A percentile compares a stretch with the other conserved stretches of the same genome.
Evolutionary conservation across 2,888 invertebrate genomes (phyloP).

Genomic region (Nysson spinosus): DNA sequence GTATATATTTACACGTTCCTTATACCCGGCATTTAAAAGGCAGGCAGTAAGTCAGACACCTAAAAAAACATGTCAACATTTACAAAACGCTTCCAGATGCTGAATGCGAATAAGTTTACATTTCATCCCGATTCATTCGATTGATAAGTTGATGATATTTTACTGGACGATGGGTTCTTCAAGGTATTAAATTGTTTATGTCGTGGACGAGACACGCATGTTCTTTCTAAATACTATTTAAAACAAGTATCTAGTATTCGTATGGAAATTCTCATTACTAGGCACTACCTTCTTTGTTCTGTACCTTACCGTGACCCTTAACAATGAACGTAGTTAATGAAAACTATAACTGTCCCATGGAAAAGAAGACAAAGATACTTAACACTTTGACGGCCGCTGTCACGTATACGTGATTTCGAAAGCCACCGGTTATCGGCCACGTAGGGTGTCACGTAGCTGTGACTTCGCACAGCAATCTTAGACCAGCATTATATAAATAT

Average conservation of each 20-base stretch:
- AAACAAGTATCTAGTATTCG: not conserved
- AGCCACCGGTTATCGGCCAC: too few species aligned
- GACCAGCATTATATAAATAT: too few species aligned
- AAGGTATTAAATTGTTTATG: not conserved
- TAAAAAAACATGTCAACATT: conserved; percentile 33
- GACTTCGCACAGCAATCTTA: too few species aligned
- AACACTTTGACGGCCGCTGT: too few species aligned
- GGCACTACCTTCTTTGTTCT: conserved; percentile 18
- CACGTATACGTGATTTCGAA: too few species aligned
- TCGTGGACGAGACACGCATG: not conserved
- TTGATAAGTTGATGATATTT: not conserved
- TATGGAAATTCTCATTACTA: conserved; percentile 6
- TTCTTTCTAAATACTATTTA: not conserved
- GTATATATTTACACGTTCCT: conserved; percentile 32
- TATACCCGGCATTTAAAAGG: conserved; percentile 6
- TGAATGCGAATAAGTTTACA: conserved; percentile 9
- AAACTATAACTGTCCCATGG: conserved; percentile 1
- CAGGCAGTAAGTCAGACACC: conserved; percentile 13
- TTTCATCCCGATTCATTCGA: not conserved
- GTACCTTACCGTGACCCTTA: conserved; percentile 5
- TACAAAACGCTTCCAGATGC: conserved; percentile 21
- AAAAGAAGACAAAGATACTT: conserved; percentile 7
- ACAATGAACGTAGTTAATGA: conserved; percentile 4
- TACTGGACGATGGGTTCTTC: not conserved
- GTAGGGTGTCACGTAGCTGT: too few species aligned